phyloP scores from a whole-genome alignment of 92 coral and sea anemone genomes.

The Phymanthus crucifer region DNA sequence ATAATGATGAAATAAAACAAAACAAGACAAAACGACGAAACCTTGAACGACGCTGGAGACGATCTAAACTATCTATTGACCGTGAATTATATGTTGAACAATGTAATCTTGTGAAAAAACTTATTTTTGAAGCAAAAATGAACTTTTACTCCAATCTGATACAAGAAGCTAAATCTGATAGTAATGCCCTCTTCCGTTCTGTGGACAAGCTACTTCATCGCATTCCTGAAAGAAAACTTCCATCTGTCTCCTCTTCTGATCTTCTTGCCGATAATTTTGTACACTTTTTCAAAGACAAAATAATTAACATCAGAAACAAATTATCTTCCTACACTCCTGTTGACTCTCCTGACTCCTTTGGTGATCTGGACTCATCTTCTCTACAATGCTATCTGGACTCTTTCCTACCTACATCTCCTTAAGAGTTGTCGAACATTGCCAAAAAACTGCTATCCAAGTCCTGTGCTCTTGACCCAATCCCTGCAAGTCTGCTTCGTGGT shows the following conservation, averaged over 20 bases:
- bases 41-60: slow-evolving; percentile 36
- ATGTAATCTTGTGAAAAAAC: too few relatives aligned
- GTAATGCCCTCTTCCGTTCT: slow-evolving; percentile 23
- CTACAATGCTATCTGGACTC: background rate
- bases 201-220: slow-evolving; percentile 33
- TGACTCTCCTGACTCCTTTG: background rate
- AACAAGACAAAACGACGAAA: slow-evolving; percentile 21
- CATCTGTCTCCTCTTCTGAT: too few relatives aligned
- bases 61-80: background rate
- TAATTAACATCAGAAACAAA: too few relatives aligned
- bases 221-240: too few relatives aligned
- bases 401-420: background rate
- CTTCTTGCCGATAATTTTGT: too few relatives aligned
- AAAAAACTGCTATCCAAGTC: background rate
- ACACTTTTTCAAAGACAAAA: too few relatives aligned
- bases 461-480: background rate
- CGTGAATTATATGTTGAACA: slow-evolving; percentile 13
- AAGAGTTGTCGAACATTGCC: background rate
- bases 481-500: background rate
- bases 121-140: too few relatives aligned
- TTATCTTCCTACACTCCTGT: slow-evolving; percentile 7
- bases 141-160: slow-evolving; percentile 36
- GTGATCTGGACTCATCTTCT: background rate
- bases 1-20: slow-evolving; percentile 15
- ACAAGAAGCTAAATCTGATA: slow-evolving; percentile 18